Evolutionary conservation across 2,113 vertebrate species (phyloP).

Genomic region (Asarcornis scutulata): DNA sequence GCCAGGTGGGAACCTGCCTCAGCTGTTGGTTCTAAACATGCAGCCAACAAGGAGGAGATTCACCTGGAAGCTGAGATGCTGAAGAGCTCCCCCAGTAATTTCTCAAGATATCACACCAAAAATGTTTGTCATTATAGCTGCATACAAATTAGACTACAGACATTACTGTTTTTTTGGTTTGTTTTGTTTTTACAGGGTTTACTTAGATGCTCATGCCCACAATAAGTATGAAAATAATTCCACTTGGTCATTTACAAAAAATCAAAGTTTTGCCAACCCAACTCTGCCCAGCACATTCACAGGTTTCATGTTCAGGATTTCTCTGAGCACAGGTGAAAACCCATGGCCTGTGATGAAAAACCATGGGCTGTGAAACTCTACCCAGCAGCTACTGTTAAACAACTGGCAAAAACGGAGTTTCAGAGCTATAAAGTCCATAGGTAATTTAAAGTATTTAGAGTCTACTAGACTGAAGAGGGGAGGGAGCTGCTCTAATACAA

Average conservation of each 20-base stretch:
- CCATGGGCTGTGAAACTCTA: neutral
- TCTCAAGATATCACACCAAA: neutral
- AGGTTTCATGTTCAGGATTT: neutral
- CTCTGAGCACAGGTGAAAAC: neutral
- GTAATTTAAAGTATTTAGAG: neutral
- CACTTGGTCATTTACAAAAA: neutral
- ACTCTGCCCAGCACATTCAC: neutral
- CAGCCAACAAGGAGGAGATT: neutral
- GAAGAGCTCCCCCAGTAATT: neutral
- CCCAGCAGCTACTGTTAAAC: neutral
- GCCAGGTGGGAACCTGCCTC: neutral
- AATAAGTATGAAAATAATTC: neutral
- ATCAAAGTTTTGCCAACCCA: neutral
- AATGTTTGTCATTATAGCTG: neutral
- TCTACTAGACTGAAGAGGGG: neutral
- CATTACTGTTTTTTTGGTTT: neutral
- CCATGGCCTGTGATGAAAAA: neutral
- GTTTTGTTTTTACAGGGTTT: neutral
- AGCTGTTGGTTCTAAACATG: rapidly evolving
- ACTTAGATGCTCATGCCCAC: neutral
- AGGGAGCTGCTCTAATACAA: neutral
- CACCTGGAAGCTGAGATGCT: neutral
- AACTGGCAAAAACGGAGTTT: neutral
- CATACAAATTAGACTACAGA: neutral
- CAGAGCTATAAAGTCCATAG: neutral